Evolutionary conservation across 2,113 vertebrate genomes (phyloP).

Genomic region (Chlorocebus sabaeus): DNA sequence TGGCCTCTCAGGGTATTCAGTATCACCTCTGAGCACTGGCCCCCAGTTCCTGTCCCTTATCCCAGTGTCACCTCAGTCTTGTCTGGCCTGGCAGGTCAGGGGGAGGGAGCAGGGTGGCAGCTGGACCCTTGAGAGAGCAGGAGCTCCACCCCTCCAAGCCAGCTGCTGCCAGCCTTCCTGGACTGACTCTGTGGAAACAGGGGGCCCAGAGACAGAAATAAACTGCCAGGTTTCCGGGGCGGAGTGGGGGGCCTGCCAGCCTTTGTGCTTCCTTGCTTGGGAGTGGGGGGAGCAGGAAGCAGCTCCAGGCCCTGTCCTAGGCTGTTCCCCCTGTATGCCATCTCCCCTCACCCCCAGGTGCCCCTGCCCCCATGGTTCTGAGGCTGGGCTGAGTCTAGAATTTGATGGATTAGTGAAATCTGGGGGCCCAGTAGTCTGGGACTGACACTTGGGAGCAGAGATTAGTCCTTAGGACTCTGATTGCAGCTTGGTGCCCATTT

Average conservation of each 20-base stretch:
- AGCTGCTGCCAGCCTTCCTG: slow-evolving; percentile 79
- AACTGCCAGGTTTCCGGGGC: slow-evolving; percentile 75
- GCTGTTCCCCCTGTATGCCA: neutral
- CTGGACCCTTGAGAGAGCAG: slow-evolving; percentile 71
- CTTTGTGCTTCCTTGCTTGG: slow-evolving; percentile 67
- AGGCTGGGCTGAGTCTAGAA: slow-evolving; percentile 6
- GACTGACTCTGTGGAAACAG: slow-evolving; percentile 76
- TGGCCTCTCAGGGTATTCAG: neutral
- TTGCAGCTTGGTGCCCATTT: neutral
- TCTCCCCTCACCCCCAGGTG: neutral
- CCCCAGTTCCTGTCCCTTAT: neutral
- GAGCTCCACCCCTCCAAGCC: slow-evolving; percentile 67
- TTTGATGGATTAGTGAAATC: neutral
- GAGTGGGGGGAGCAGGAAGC: slow-evolving; percentile 51
- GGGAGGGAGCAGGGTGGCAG: slow-evolving; percentile 61
- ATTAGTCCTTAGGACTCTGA: neutral
- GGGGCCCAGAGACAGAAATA: slow-evolving; percentile 79
- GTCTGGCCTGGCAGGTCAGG: slow-evolving; percentile 58
- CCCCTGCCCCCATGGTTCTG: neutral
- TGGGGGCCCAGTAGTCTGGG: neutral
- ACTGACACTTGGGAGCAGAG: neutral
- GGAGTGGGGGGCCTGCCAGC: slow-evolving; percentile 67
- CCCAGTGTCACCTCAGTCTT: slow-evolving; percentile 57
- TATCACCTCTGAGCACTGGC: neutral
- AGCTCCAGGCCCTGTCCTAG: slow-evolving; percentile 38